phyloP scores from a whole-genome alignment of 2,888 invertebrate species.

The Pseudolycoriella hygida region DNA sequence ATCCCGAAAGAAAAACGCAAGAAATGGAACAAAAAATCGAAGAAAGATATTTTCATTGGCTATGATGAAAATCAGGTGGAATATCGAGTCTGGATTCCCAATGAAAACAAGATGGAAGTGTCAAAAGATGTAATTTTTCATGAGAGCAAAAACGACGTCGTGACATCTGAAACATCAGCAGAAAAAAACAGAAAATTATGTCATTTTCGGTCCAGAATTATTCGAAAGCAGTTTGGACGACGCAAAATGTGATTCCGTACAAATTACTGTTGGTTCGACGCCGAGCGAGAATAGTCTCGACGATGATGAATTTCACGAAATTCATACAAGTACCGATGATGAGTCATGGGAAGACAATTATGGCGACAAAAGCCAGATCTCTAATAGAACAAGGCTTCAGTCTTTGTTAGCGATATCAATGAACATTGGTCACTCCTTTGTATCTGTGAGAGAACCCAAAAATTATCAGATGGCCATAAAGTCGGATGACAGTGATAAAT shows the following conservation, averaged over 20 bases:
- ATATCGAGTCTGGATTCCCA: slow-evolving; percentile 15
- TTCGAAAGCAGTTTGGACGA: too few species aligned
- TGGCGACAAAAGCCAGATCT: too few species aligned
- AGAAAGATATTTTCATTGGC: slow-evolving; percentile 14
- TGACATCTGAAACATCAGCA: too few species aligned
- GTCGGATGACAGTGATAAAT: not conserved
- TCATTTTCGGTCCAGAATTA: too few species aligned
- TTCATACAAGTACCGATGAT: not conserved
- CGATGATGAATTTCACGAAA: not conserved
- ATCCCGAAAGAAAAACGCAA: too few species aligned
- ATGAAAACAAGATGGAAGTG: slow-evolving; percentile 7
- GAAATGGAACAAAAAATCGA: not conserved
- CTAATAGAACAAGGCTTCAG: too few species aligned
- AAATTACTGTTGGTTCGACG: not conserved
- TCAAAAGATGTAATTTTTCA: slow-evolving; percentile 7
- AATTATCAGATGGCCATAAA: not conserved
- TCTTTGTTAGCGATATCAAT: too few species aligned
- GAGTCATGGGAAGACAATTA: not conserved
- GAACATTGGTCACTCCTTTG: not conserved
- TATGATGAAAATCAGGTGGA: slow-evolving; percentile 15
- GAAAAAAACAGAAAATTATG: too few species aligned
- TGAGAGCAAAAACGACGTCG: too few species aligned
- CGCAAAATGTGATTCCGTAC: too few species aligned
- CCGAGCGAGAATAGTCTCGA: not conserved
- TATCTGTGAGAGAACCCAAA: not conserved